Conservation (phyloP, 2,113 vertebrate species). For the Aptenodytes patagonicus region DNA sequence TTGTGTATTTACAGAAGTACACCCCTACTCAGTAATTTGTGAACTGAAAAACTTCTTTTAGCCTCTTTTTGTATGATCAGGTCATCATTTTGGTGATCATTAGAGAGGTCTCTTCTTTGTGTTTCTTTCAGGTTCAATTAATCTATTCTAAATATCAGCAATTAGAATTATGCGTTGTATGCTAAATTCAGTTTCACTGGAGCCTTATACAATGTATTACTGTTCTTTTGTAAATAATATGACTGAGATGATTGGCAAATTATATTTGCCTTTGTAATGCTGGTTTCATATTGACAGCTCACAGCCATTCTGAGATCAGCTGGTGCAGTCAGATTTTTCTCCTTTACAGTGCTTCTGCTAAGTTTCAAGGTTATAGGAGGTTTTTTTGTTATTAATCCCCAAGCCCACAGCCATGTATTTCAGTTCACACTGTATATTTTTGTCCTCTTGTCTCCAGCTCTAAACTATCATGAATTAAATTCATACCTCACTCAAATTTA, state of each 20-base stretch:
- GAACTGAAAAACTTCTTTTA: not conserved
- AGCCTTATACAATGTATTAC: not conserved
- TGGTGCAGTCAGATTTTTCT: not conserved
- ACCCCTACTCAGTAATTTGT: not conserved
- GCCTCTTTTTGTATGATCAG: not conserved
- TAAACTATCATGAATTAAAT: not conserved
- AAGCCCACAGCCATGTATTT: not conserved
- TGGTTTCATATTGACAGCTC: not conserved
- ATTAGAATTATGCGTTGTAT: not conserved
- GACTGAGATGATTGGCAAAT: not conserved
- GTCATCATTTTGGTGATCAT: not conserved
- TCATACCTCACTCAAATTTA: not conserved
- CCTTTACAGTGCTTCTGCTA: not conserved
- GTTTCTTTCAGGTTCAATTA: not conserved
- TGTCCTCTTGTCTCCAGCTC: not conserved
- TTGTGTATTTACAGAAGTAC: not conserved
- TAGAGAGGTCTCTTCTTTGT: not conserved
- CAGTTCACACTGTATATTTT: not conserved
- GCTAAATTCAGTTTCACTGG: not conserved
- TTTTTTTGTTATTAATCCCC: not conserved
- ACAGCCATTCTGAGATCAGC: not conserved
- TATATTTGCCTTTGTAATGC: not conserved
- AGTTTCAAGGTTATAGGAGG: not conserved
- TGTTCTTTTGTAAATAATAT: not conserved
- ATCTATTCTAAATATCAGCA: not conserved